Evolutionary conservation across 1,140 invertebrate species (phyloP).

Genomic region (Pseudomyrmex dendroicus): DNA sequence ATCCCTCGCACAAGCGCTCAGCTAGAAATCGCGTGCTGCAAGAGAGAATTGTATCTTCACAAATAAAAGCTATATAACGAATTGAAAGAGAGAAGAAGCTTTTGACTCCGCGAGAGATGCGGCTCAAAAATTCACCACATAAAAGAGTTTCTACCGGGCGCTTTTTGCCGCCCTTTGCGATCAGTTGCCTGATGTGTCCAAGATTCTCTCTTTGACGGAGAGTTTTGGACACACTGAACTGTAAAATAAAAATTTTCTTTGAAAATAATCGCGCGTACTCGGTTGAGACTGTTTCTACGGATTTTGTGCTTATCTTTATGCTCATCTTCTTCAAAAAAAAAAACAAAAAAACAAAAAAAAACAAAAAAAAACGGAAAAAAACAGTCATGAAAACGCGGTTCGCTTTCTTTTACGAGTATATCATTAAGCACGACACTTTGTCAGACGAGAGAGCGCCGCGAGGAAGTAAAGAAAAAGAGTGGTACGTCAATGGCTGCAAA

Average conservation of each 20-base stretch:
- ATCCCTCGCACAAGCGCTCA: neutral
- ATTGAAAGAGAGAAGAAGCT: no score
- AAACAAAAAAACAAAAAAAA: neutral
- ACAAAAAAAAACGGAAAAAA: neutral
- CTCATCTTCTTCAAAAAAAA: neutral
- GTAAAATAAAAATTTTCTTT: no score
- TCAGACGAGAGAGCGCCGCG: neutral
- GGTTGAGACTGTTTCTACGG: neutral
- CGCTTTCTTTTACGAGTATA: constrained; percentile 6
- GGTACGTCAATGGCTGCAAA: neutral
- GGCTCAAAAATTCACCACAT: neutral
- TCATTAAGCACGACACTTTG: constrained; percentile 6
- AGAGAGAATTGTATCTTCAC: no score
- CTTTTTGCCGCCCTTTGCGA: neutral
- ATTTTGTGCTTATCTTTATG: neutral
- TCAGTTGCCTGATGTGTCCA: neutral
- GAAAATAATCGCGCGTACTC: neutral
- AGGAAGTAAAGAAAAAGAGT: neutral
- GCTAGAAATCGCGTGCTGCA: neutral
- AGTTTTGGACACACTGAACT: no score
- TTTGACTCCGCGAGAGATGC: neutral
- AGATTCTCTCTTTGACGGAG: no score
- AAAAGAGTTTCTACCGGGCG: neutral
- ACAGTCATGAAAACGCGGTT: neutral
- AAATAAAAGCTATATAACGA: no score